A percentile compares a stretch with the other conserved stretches of the same genome.
Evolutionary conservation across 1,140 invertebrate genomes (phyloP).

Genomic region (Drosophila mayri): DNA sequence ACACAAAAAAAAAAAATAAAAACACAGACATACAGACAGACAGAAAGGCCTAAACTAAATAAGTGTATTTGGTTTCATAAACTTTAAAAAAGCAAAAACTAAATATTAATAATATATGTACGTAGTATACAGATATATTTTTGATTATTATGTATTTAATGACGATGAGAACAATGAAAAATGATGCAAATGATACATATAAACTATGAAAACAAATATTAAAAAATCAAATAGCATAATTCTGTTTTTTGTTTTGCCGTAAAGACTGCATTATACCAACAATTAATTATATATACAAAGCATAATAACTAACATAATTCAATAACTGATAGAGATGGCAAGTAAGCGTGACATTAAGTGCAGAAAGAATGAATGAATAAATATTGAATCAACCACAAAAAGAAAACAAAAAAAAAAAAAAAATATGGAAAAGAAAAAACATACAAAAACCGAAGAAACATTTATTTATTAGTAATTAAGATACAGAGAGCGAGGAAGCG

Average conservation of each 20-base stretch:
- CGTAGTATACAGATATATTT: conserved; percentile 69
- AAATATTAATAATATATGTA: conserved; percentile 70
- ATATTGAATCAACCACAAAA: conserved; percentile 33
- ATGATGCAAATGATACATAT: conserved; percentile 31
- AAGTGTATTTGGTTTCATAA: conserved; percentile 81
- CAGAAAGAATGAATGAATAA: conserved; percentile 28
- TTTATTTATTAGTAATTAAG: conserved; percentile 68
- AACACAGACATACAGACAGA: conserved; percentile 15
- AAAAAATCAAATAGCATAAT: conserved; percentile 80
- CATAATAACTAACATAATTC: conserved; percentile 58
- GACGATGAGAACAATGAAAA: conserved; percentile 33
- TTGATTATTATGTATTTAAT: conserved; percentile 78
- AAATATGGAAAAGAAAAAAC: conserved; percentile 26
- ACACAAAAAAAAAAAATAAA: conserved; percentile 4
- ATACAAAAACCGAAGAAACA: conserved; percentile 37
- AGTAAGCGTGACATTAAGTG: conserved; percentile 30
- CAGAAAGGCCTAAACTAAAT: conserved; percentile 66
- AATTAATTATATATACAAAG: conserved; percentile 80
- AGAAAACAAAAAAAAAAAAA: not conserved
- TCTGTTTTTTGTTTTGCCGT: conserved; percentile 84
- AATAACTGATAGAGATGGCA: conserved; percentile 43
- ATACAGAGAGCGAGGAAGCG: not conserved
- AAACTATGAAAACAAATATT: conserved; percentile 47
- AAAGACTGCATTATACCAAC: conserved; percentile 85
- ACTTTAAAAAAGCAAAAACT: conserved; percentile 68